Base-by-base conservation (phyloP, 2,797 vertebrate species). In the Serranus cabrilla region DNA sequence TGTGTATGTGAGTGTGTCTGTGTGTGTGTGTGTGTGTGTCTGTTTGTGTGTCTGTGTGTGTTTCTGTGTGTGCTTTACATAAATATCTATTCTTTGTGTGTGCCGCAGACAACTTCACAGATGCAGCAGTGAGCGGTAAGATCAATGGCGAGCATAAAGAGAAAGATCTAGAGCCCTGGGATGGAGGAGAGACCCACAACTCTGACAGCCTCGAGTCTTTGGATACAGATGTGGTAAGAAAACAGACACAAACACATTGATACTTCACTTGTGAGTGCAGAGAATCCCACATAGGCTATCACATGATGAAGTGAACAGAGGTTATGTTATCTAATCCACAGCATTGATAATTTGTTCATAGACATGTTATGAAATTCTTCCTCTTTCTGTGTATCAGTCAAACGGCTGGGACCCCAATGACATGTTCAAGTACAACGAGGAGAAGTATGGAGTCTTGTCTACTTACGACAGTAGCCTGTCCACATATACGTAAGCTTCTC, bases 351-450 rank as follows among this genome's bases (percentile, higher is more conserved):
- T 71, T 43, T 63, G n/a, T 63, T 61, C 34, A 54, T 17, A 58
- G 11, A 13, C 17, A 13, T 43, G n/a, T 21, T 73, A 27, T 81
- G 1, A 65, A 61, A 59, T 42, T 63, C 7, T 69, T 12, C 71
- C 9, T 60, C 1, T 70, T 20, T 70, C n/a, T 68, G 67, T 43
- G 45, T 49, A 40, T 78, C 60, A 99, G 98, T 99, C 98, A 89
- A 99, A 99, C 73, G 98, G 98, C 78, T 99, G 98, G 98, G 98
- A 99, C 94, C 97, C 98, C 87, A 99, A 98, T 87, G 98, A 99
- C 93, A 99, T 99, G 98, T 99, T 99, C 94, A 97, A 98, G 88
- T 99, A 97, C 94, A 99, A 99, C 87, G 98, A 99, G 93, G 98
- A 99, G 93, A 98, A 97, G 87, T 98, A 99, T 64, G 98, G 98